Conservation (phyloP, 2,888 invertebrate species). For the Drosophila neotestacea region DNA sequence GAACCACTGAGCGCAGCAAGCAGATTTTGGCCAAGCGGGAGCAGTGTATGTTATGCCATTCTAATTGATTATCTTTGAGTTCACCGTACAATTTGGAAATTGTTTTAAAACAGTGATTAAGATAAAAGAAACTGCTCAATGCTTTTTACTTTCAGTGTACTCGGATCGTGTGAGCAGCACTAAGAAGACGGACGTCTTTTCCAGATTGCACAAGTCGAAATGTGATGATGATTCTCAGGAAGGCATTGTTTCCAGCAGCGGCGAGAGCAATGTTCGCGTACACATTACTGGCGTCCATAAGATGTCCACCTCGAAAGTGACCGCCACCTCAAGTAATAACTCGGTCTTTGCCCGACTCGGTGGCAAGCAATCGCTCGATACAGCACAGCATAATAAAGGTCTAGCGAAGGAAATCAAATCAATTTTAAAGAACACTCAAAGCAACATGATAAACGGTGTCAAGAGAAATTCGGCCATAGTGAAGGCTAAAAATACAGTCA, state of each 20-base stretch:
- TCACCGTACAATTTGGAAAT: neutral
- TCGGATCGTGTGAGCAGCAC: constrained; percentile 79
- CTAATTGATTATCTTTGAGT: neutral
- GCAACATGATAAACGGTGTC: constrained; percentile 19
- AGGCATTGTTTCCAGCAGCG: constrained; percentile 69
- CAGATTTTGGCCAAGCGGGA: constrained; percentile 85
- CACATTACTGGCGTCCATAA: constrained; percentile 68
- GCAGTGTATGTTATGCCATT: constrained; percentile 71
- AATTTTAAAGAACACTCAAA: constrained; percentile 79
- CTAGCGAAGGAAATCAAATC: constrained; percentile 79
- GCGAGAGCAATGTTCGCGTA: constrained; percentile 66
- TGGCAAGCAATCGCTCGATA: constrained; percentile 63
- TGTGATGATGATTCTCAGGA: constrained; percentile 66
- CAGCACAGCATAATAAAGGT: constrained; percentile 38
- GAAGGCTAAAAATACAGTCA: constrained; percentile 68
- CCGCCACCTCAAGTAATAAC: constrained; percentile 59
- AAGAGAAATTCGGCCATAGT: constrained; percentile 61
- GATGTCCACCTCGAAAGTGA: constrained; percentile 2
- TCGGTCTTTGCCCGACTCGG: constrained; percentile 85
- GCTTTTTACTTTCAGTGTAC: constrained; percentile 70
- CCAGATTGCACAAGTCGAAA: constrained; percentile 73
- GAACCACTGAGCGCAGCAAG: constrained; percentile 86
- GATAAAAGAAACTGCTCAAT: too few species aligned
- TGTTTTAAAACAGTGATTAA: neutral
- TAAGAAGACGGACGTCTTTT: constrained; percentile 78